Percentiles rank a stretch among this genome's conserved stretches.
phyloP scores from a whole-genome alignment of 2,113 vertebrate genomes.

The Cyprinodon tularosa region DNA sequence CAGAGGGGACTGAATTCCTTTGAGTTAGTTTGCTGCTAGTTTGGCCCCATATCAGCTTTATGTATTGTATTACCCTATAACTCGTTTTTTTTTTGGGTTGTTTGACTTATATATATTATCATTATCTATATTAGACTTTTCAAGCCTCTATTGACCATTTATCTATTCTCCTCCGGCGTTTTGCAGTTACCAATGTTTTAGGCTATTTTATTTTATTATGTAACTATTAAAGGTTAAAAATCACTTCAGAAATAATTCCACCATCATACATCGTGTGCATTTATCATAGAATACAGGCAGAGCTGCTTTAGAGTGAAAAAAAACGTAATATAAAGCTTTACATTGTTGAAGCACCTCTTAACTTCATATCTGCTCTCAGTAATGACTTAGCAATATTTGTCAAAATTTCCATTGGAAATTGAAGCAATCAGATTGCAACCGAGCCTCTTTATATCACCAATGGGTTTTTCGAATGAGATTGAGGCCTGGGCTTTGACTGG shows the following conservation, averaged over 20 bases:
- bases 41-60: too few species aligned
- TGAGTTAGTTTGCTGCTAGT: background rate
- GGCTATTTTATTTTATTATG: too few species aligned
- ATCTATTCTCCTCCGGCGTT: background rate
- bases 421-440: too few species aligned
- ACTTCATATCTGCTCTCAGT: background rate
- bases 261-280: background rate
- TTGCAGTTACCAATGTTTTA: background rate
- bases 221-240: background rate
- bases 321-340: background rate
- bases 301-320: background rate
- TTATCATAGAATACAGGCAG: background rate
- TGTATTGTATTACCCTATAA: too few species aligned
- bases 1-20: background rate
- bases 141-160: background rate
- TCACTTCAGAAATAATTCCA: background rate
- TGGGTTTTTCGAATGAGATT: background rate
- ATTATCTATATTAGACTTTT: background rate
- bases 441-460: background rate
- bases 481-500: background rate
- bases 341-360: background rate
- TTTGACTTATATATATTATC: background rate
- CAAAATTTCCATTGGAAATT: background rate
- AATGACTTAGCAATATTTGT: too few species aligned
- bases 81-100: background rate